Evolutionary conservation across 2,888 invertebrate genomes (phyloP).

Genomic region (Acanthacorydalis orientalis): DNA sequence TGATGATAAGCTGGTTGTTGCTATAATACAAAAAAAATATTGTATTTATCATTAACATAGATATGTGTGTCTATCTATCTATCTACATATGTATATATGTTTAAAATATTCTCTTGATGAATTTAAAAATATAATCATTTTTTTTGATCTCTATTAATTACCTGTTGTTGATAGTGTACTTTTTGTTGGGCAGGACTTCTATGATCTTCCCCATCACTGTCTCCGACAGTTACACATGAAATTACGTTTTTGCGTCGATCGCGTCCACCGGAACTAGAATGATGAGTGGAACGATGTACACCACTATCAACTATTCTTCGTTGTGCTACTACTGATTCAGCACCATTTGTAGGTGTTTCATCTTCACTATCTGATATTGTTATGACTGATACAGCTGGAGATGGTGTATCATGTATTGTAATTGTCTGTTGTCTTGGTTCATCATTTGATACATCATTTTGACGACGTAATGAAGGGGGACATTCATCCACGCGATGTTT

Average conservation of each 20-base stretch:
- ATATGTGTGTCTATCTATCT: too few species aligned
- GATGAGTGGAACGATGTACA: constrained; percentile 20
- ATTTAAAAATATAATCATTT: constrained; percentile 5
- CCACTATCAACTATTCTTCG: constrained; percentile 18
- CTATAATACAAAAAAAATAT: constrained; percentile 2
- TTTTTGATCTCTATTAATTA: not conserved
- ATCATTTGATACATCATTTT: constrained; percentile 5
- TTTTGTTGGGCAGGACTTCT: constrained; percentile 30
- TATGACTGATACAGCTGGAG: constrained; percentile 87
- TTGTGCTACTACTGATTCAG: constrained; percentile 10
- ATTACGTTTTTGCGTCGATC: constrained; percentile 53
- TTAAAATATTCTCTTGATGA: constrained; percentile 3
- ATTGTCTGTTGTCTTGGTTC: constrained; percentile 62
- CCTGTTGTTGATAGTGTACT: constrained; percentile 9
- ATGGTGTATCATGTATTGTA: constrained; percentile 89
- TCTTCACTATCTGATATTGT: constrained; percentile 93
- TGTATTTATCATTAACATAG: not conserved
- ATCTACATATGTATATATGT: constrained; percentile 2
- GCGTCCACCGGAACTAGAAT: constrained; percentile 21
- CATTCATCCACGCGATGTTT: not conserved
- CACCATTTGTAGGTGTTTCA: constrained; percentile 38
- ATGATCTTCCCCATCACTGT: constrained; percentile 53
- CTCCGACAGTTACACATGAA: constrained; percentile 62
- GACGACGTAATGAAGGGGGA: not conserved
- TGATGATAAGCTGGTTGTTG: constrained; percentile 17